Evolutionary conservation across 2,888 invertebrate species (phyloP).

Genomic region (Prenolepis imparis): DNA sequence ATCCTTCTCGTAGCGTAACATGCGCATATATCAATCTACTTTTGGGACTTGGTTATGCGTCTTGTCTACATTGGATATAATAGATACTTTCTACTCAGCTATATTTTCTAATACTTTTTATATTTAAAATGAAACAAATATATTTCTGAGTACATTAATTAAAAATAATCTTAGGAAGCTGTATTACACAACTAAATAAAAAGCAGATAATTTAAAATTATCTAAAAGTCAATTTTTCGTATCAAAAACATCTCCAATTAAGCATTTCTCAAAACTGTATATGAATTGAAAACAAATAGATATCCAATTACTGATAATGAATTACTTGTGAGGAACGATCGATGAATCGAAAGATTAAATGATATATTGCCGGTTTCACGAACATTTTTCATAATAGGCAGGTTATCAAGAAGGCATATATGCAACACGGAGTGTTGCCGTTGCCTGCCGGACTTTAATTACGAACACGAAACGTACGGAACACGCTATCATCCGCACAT

Average conservation of each 20-base stretch:
- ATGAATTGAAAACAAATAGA: not conserved
- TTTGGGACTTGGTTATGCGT: not conserved
- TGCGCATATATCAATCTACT: constrained; percentile 10
- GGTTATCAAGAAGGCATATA: constrained; percentile 56
- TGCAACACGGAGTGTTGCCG: constrained; percentile 37
- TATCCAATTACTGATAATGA: too few relatives aligned
- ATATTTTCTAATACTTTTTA: not conserved
- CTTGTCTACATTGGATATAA: not conserved
- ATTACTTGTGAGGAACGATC: not conserved
- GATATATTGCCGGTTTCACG: constrained; percentile 18
- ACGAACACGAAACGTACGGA: constrained; percentile 76
- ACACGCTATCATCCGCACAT: constrained; percentile 69
- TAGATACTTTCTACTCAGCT: not conserved
- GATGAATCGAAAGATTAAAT: not conserved
- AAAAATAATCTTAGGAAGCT: not conserved
- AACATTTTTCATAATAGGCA: constrained; percentile 68
- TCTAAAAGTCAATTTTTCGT: not conserved
- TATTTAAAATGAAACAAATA: not conserved
- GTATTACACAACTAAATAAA: not conserved
- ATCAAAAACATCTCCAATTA: not conserved
- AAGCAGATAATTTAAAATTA: not conserved
- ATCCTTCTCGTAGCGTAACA: constrained; percentile 33
- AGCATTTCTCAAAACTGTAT: not conserved
- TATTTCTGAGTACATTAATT: not conserved
- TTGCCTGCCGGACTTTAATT: constrained; percentile 75